phyloP scores from a whole-genome alignment of 2,113 vertebrate species.

The Corythornis madagascariensis region DNA sequence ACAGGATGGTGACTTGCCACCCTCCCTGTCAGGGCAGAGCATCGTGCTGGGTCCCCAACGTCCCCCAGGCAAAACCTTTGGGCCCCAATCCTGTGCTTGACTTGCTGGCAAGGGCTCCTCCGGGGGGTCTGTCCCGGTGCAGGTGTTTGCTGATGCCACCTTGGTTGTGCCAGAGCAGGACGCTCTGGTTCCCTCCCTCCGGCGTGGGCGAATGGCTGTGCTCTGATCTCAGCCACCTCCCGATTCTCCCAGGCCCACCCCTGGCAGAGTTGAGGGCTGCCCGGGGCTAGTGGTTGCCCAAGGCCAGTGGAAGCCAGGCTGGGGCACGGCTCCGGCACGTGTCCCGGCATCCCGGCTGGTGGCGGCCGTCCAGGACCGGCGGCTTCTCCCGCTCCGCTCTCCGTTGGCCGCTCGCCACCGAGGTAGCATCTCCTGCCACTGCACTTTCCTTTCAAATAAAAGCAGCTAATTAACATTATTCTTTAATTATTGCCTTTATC shows the following conservation, averaged over 20 bases:
- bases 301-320: fast-evolving
- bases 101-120: background rate
- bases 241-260: fast-evolving
- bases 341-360: background rate
- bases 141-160: fast-evolving
- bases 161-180: fast-evolving
- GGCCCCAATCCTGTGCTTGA: background rate
- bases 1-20: fast-evolving
- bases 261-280: background rate
- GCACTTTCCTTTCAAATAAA: constrained; percentile 74
- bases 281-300: fast-evolving
- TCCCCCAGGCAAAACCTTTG: background rate
- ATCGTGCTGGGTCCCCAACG: fast-evolving
- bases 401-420: fast-evolving
- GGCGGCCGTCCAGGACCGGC: background rate
- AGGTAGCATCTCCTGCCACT: constrained; percentile 56
- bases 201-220: fast-evolving
- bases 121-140: fast-evolving
- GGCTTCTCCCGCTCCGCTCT: background rate
- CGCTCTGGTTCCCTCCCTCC: fast-evolving
- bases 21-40: background rate
- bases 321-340: fast-evolving
- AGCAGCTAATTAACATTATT: constrained; percentile 89
- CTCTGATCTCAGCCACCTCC: background rate
- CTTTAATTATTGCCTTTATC: constrained; percentile 89